These are phyloP conservation scores for Hipposideros larvatus DNA, from an alignment of 2,797 vertebrate genomes.

Conservation along the genomic window DNA sequence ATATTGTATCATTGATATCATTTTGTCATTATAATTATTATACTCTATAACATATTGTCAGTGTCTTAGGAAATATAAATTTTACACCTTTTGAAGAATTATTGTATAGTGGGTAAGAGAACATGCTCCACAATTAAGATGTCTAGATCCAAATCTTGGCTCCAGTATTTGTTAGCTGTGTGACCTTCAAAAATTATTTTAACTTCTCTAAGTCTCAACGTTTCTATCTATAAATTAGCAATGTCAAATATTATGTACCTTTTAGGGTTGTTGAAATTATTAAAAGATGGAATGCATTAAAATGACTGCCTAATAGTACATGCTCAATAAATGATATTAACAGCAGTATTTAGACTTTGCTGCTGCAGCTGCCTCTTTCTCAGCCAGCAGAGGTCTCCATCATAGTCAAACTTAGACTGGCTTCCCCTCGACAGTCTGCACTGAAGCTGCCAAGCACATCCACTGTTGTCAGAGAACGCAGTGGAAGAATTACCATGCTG, in stretches of 20 bases:
- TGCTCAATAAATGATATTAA: slow-evolving; percentile 38
- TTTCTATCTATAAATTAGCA: not conserved
- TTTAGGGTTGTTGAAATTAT: not conserved
- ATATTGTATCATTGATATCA: slow-evolving; percentile 38
- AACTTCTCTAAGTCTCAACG: not conserved
- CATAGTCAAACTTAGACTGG: not conserved
- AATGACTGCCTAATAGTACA: slow-evolving; percentile 39
- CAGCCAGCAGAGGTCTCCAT: slow-evolving; percentile 67
- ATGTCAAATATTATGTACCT: not conserved
- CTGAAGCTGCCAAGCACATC: not conserved
- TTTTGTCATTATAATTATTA: slow-evolving; percentile 43
- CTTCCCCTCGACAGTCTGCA: not conserved
- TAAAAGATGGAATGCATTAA: not conserved
- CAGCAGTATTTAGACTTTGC: not conserved
- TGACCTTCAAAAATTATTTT: slow-evolving; percentile 42
- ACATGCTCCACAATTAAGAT: slow-evolving; percentile 5
- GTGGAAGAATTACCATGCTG: slow-evolving; percentile 20
- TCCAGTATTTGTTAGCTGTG: not conserved
- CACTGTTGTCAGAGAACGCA: not conserved
- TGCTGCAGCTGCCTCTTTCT: slow-evolving; percentile 17
- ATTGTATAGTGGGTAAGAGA: not conserved
- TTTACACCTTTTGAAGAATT: slow-evolving; percentile 49
- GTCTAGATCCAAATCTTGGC: not conserved
- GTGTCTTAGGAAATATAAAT: slow-evolving; percentile 23
- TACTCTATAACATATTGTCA: slow-evolving; percentile 32